Evolutionary conservation across 2,113 vertebrate genomes (phyloP).

Genomic region (Thomomys bottae): DNA sequence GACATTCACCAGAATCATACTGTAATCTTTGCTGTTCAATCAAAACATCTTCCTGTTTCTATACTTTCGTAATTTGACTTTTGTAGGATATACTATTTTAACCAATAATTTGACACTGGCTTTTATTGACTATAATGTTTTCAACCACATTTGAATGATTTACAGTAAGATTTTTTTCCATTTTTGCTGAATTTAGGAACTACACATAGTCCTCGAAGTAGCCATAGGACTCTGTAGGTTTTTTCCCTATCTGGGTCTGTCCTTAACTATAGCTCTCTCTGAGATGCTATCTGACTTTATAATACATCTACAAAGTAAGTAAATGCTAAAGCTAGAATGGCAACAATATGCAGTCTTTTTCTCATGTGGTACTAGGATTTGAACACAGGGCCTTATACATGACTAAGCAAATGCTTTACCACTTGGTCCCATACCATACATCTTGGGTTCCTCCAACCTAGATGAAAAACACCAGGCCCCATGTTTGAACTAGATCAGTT

Average conservation of each 20-base stretch:
- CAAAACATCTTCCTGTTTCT: background rate
- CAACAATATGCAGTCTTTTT: background rate
- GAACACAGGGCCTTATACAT: too few relatives aligned
- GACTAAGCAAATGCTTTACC: too few relatives aligned
- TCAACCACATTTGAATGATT: background rate
- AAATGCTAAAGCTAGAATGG: background rate
- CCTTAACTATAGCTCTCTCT: background rate
- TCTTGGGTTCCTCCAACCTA: background rate
- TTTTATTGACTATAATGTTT: background rate
- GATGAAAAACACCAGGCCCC: background rate
- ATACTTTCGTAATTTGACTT: background rate
- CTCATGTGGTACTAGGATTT: background rate
- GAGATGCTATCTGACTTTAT: background rate
- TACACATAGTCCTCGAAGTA: background rate
- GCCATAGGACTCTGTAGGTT: background rate
- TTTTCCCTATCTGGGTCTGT: background rate
- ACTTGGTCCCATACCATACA: background rate
- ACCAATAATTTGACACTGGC: background rate
- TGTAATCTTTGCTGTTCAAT: background rate
- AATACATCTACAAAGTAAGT: background rate
- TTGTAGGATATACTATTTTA: background rate
- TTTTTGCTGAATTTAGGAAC: background rate
- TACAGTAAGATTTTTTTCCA: background rate
- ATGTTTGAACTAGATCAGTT: background rate
- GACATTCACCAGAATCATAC: background rate